A percentile compares a stretch with the other conserved stretches of the same genome.
Conservation (phyloP, 2,113 vertebrate species). For the Arenaria interpres region DNA sequence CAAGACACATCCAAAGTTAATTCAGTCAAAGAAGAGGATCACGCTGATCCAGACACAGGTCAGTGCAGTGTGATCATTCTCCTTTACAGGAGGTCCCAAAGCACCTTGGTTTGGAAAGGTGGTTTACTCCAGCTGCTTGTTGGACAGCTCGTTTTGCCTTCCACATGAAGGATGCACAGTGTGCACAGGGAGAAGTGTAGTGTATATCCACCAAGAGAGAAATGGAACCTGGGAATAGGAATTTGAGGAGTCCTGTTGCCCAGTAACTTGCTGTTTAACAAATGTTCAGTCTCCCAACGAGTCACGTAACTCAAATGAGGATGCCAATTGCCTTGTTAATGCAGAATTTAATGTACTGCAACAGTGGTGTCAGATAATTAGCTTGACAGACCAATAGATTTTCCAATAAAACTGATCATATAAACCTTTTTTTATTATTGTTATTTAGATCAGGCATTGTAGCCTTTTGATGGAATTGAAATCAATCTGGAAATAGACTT, state of each 20-base stretch:
- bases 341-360: slow-evolving; percentile 57
- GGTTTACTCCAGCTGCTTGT: not conserved
- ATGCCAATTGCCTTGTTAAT: slow-evolving; percentile 55
- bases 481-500: not conserved
- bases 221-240: not conserved
- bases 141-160: not conserved
- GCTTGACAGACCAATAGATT: slow-evolving; percentile 50
- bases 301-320: not conserved
- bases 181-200: fast-evolving
- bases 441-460: slow-evolving; percentile 31
- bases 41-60: not conserved
- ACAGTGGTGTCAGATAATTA: slow-evolving; percentile 51
- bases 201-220: fast-evolving
- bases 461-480: slow-evolving; percentile 30
- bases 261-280: not conserved
- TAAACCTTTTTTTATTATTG: not conserved
- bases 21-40: not conserved
- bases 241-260: not conserved
- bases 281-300: not conserved
- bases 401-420: slow-evolving; percentile 10
- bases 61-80: not conserved
- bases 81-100: not conserved
- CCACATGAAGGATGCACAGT: fast-evolving
- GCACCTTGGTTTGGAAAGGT: not conserved
- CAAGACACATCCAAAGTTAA: not conserved